These are phyloP conservation scores for Cairina moschata DNA, from an alignment of 2,113 vertebrate genomes.

Conservation along the genomic window DNA sequence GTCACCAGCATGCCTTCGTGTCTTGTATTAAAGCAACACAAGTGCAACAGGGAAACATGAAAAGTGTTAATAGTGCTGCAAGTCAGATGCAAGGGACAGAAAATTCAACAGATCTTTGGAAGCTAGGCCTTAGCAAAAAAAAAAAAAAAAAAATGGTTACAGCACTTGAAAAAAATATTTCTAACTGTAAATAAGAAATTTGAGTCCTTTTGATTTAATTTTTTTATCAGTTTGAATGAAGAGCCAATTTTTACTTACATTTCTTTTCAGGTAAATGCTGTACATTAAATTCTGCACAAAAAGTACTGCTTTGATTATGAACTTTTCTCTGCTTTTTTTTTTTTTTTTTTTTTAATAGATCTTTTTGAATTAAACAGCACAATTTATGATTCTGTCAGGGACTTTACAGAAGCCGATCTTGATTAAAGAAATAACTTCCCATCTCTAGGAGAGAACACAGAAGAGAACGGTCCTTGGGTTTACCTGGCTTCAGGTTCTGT, in stretches of 20 bases:
- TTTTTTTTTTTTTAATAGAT: background rate
- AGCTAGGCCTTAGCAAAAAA: background rate
- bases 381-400: background rate
- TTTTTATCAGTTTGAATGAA: background rate
- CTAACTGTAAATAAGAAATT: background rate
- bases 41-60: constrained; percentile 32
- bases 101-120: background rate
- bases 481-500: background rate
- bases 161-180: background rate
- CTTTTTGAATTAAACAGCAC: background rate
- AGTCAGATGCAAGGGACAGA: background rate
- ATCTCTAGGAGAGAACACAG: background rate
- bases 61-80: constrained; percentile 8
- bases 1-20: constrained; percentile 15
- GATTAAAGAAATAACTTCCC: background rate
- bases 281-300: background rate
- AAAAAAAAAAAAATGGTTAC: background rate
- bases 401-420: background rate
- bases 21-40: constrained; percentile 27
- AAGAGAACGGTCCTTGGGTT: background rate
- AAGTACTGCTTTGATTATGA: background rate
- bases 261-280: background rate
- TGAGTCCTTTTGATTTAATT: background rate
- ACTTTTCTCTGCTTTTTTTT: background rate
- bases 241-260: background rate